Evolutionary conservation across 2,888 invertebrate genomes (phyloP), one percentile per base, ranked within the genome.

Genomic region (Cephus pygmeus): DNA sequence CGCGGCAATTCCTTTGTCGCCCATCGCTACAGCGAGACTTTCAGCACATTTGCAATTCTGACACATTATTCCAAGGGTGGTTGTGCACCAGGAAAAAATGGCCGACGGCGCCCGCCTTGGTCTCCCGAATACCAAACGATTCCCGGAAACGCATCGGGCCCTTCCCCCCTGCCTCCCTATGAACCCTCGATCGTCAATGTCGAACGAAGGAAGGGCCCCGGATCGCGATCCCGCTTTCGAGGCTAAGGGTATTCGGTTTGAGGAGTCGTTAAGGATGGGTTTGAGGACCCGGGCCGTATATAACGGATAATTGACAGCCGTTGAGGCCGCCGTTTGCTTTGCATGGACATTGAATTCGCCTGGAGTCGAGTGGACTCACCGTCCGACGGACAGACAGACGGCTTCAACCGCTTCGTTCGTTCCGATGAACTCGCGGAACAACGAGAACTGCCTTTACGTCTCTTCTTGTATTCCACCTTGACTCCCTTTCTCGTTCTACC

Each of bases 261-360:
- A 88, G 86, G 88, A 87, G 86, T 90, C 90, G 91, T 90, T 91
- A 90, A 90, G 88, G 89, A 89, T 88, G 88, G 88, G 90, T 90
- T 89, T 88, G 88, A 89, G 88, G 85, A 85, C 88, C 90, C 88
- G 87, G 89, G 88, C 90, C 90, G 90, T 91, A 91, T 91, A 91
- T 91, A 91, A 91, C 90, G 88, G 90, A 90, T 91, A 91, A 91
- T 91, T 91, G 91, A 91, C 91, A 91, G 91, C 88, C 90, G 88
- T 88, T 86, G 85, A 81, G 83, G 84, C 88, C 88, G 89, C 85
- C 87, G 90, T 89, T 90, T 90, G 89, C 90, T 91, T 91, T 91
- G 91, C 90, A 90, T 90, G 91, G 90, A 90, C 91, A 90, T 90
- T 90, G 89, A 90, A 90, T 89, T 88, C 88, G 87, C 81, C 71